Percentiles rank a stretch among this genome's conserved stretches.
phyloP scores from a whole-genome alignment of 2,797 vertebrate species.

The Pangasius mekongensis region DNA sequence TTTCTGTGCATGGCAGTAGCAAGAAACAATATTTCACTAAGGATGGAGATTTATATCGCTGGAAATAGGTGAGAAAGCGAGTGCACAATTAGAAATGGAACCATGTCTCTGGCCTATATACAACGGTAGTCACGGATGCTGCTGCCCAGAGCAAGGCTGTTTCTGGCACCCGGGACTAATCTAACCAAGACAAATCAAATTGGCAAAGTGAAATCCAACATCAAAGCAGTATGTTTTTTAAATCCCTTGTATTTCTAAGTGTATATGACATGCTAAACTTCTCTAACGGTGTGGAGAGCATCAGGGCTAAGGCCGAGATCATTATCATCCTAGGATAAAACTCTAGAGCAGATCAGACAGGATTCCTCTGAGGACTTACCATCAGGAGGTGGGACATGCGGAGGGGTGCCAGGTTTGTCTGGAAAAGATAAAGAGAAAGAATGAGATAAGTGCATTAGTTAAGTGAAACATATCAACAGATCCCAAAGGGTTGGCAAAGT shows the following conservation, averaged over 20 bases:
- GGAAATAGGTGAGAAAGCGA: slow-evolving; percentile 42
- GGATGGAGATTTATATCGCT: slow-evolving; percentile 54
- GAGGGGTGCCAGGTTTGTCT: slow-evolving; percentile 83
- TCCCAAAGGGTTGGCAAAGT: slow-evolving; percentile 63
- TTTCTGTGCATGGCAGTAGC: slow-evolving; percentile 48
- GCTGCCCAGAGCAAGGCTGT: slow-evolving; percentile 29
- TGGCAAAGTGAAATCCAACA: slow-evolving; percentile 68
- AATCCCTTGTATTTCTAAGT: background rate
- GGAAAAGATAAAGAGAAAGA: slow-evolving; percentile 54
- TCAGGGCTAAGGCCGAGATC: slow-evolving; percentile 54
- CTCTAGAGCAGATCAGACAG: slow-evolving; percentile 46
- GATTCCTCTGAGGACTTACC: slow-evolving; percentile 76
- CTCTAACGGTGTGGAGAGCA: slow-evolving; percentile 62
- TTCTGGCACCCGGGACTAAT: slow-evolving; percentile 29
- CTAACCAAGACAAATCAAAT: slow-evolving; percentile 70
- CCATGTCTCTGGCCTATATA: slow-evolving; percentile 33
- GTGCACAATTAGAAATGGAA: slow-evolving; percentile 48
- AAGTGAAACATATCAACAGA: slow-evolving; percentile 61
- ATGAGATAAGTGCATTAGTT: slow-evolving; percentile 64
- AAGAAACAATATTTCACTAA: slow-evolving; percentile 57
- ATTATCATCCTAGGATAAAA: slow-evolving; percentile 60
- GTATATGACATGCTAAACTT: slow-evolving; percentile 34
- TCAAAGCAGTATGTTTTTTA: slow-evolving; percentile 48
- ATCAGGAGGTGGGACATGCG: slow-evolving; percentile 75
- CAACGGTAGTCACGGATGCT: slow-evolving; percentile 29